A percentile compares a stretch with the other conserved stretches of the same genome.
phyloP scores from a whole-genome alignment of 2,797 vertebrate species.

The Brotula barbata region DNA sequence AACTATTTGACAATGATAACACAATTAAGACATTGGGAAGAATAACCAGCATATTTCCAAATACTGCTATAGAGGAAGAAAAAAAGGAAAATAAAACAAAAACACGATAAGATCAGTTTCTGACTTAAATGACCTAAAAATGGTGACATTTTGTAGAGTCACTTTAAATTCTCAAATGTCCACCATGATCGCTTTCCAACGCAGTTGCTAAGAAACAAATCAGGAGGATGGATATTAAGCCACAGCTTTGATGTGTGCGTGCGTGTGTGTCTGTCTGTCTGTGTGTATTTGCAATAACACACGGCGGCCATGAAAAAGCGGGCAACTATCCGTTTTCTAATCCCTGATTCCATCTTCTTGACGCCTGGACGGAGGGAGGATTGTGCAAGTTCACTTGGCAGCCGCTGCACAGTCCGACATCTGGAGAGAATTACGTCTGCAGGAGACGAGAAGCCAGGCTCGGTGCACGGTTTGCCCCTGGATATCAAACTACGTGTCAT shows the following conservation, averaged over 20 bases:
- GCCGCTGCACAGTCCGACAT: constrained; percentile 72
- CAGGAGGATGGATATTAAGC: constrained; percentile 7
- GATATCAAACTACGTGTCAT: constrained; percentile 78
- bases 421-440: constrained; percentile 81
- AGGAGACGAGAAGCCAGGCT: constrained; percentile 75
- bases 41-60: no score
- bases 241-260: background rate
- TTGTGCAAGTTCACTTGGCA: constrained; percentile 85
- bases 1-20: no score
- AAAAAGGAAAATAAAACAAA: no score
- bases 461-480: constrained; percentile 64
- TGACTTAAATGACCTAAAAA: background rate
- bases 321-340: constrained; percentile 50
- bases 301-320: constrained; percentile 27
- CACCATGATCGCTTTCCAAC: background rate
- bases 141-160: background rate
- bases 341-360: constrained; percentile 65
- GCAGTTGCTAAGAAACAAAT: constrained; percentile 49
- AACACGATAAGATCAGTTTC: no score
- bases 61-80: no score
- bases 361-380: constrained; percentile 75
- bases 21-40: no score
- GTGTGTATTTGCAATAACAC: constrained; percentile 11
- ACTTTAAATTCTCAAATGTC: background rate
- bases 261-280: constrained; percentile 9